Percentiles rank a stretch among this genome's conserved stretches.
Evolutionary conservation across 2,797 vertebrate genomes (phyloP).

Genomic region (Micropoecilia bifurca): DNA sequence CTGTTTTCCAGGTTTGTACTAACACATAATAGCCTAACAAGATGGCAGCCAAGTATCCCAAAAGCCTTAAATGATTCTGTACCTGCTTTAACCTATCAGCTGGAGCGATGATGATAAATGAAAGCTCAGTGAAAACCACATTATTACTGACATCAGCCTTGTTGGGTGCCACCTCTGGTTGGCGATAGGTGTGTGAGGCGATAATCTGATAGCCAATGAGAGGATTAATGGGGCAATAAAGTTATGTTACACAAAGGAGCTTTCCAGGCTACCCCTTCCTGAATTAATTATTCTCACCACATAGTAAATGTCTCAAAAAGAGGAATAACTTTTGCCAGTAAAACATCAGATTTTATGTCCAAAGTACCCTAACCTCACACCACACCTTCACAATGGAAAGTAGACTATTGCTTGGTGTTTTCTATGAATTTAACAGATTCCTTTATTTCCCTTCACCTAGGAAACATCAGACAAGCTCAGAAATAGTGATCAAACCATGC

Average conservation of each 20-base stretch:
- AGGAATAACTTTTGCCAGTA: background rate
- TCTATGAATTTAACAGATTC: constrained; percentile 49
- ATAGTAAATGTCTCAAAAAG: background rate
- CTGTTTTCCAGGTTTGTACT: constrained; percentile 23
- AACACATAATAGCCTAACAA: constrained; percentile 39
- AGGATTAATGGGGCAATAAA: constrained; percentile 42
- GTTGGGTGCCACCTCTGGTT: constrained; percentile 2
- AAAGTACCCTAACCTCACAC: background rate
- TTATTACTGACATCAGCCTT: background rate
- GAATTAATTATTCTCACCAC: background rate
- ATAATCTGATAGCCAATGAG: constrained; percentile 54
- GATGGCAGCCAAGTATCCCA: too few species aligned
- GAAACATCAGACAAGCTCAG: constrained; percentile 1
- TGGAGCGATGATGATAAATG: constrained; percentile 23
- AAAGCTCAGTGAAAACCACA: constrained; percentile 6
- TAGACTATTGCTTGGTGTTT: constrained; percentile 62
- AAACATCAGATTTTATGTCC: constrained; percentile 5
- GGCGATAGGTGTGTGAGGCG: constrained; percentile 36
- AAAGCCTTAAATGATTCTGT: constrained; percentile 23
- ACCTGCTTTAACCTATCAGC: constrained; percentile 38
- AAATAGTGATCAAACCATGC: background rate
- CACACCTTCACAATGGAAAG: constrained; percentile 23
- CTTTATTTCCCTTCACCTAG: constrained; percentile 38
- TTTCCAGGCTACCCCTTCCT: background rate
- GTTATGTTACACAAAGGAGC: constrained; percentile 1